Evolutionary conservation across 2,113 vertebrate genomes (phyloP).

Genomic region (Eudyptes chrysolophus): DNA sequence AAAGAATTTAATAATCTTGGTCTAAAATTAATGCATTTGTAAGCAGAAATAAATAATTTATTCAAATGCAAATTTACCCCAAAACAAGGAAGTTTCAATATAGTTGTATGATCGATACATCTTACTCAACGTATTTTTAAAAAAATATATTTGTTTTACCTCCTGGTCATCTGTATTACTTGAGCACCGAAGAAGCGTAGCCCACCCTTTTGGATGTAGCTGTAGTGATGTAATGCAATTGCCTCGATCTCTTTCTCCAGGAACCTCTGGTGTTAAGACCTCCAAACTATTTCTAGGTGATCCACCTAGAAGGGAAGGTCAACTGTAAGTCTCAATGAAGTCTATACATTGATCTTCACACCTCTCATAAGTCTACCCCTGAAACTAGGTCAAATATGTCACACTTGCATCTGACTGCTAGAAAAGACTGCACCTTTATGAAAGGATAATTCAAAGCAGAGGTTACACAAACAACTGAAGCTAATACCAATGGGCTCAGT

Average conservation of each 20-base stretch:
- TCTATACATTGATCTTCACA: neutral
- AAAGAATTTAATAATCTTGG: neutral
- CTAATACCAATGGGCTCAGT: neutral
- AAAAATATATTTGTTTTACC: slow-evolving; percentile 67
- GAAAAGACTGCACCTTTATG: neutral
- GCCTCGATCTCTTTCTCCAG: slow-evolving; percentile 91
- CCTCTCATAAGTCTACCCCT: neutral
- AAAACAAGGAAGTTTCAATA: neutral
- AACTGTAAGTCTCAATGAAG: neutral
- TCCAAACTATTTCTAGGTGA: slow-evolving; percentile 96
- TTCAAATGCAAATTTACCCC: neutral
- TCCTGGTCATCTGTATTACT: slow-evolving; percentile 98
- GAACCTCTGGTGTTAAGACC: slow-evolving; percentile 96
- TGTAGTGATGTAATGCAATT: slow-evolving; percentile 99
- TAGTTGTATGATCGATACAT: neutral
- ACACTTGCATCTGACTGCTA: neutral
- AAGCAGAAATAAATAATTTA: neutral
- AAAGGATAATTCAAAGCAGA: neutral
- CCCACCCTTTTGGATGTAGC: slow-evolving; percentile 98
- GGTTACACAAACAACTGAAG: neutral
- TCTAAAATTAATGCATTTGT: neutral
- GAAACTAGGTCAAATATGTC: neutral
- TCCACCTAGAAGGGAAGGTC: slow-evolving; percentile 74
- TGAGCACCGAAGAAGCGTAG: slow-evolving; percentile 93
- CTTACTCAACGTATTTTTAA: neutral